phyloP scores from a whole-genome alignment of 2,797 vertebrate species.

The Pelodytes ibericus region DNA sequence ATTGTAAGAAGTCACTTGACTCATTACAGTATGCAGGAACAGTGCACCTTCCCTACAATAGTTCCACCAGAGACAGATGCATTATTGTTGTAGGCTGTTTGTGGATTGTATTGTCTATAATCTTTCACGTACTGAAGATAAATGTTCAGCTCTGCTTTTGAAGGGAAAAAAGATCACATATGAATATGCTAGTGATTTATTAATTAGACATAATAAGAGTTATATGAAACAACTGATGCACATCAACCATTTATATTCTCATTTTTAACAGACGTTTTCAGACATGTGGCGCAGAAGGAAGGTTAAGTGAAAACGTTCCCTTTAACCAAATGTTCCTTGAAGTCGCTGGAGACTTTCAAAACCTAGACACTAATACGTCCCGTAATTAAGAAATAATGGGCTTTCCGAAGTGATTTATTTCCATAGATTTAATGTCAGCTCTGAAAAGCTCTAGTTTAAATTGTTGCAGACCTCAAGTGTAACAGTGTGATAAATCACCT shows the following conservation, averaged over 20 bases:
- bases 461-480: constrained; percentile 55
- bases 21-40: not conserved
- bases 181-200: not conserved
- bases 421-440: constrained; percentile 60
- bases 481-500: constrained; percentile 55
- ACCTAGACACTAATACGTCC: constrained; percentile 52
- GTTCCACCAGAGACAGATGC: not conserved
- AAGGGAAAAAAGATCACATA: not conserved
- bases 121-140: not conserved
- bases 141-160: not conserved
- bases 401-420: constrained; percentile 62
- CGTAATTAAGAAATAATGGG: constrained; percentile 64
- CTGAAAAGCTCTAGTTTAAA: constrained; percentile 58
- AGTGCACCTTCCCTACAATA: not conserved
- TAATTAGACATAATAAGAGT: not conserved
- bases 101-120: not conserved
- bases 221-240: not conserved
- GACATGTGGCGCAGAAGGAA: constrained; percentile 53
- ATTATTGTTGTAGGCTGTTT: not conserved
- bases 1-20: not conserved
- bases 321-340: constrained; percentile 51
- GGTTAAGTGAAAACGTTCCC: constrained; percentile 56
- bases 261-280: constrained; percentile 57
- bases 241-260: constrained; percentile 23
- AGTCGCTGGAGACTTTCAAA: constrained; percentile 46